Conservation (phyloP, 2,797 vertebrate genomes). For the Tenualosa thibaudeaui region DNA sequence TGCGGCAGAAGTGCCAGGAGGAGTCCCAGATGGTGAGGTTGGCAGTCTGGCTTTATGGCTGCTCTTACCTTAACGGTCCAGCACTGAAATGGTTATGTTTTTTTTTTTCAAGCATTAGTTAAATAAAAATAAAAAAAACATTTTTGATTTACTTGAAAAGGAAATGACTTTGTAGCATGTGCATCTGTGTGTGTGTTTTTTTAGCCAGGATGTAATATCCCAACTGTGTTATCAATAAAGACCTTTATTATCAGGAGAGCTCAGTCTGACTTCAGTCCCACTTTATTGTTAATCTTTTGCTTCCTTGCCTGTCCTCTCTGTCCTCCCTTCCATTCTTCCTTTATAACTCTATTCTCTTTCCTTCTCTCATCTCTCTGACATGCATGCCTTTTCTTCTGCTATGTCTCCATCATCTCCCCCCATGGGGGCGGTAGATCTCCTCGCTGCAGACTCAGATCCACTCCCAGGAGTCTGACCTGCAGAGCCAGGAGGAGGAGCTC, state of each 20-base stretch:
- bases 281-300: not conserved
- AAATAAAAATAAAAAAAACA: not conserved
- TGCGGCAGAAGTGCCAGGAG: constrained; percentile 92
- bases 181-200: not conserved
- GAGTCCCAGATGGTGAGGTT: constrained; percentile 92
- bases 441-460: constrained; percentile 92
- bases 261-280: not conserved
- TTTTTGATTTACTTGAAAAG: not conserved
- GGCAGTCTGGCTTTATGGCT: not conserved
- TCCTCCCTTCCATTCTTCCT: not conserved
- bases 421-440: constrained; percentile 79
- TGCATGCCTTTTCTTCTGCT: not conserved
- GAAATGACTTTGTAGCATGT: not conserved
- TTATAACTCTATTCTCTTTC: not conserved
- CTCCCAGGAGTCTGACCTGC: constrained; percentile 91
- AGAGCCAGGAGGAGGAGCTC: constrained; percentile 91
- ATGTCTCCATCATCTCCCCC: not conserved
- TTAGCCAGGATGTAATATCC: not conserved
- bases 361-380: not conserved
- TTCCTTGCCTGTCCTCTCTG: not conserved
- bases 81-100: not conserved
- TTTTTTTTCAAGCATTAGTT: not conserved
- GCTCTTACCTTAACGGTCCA: not conserved
- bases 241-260: not conserved
- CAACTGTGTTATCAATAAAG: not conserved